A percentile compares a stretch with the other conserved stretches of the same genome.
These are phyloP conservation scores for Tetropium fuscum DNA, from an alignment of 2,888 invertebrate species.

Conservation along the genomic window DNA sequence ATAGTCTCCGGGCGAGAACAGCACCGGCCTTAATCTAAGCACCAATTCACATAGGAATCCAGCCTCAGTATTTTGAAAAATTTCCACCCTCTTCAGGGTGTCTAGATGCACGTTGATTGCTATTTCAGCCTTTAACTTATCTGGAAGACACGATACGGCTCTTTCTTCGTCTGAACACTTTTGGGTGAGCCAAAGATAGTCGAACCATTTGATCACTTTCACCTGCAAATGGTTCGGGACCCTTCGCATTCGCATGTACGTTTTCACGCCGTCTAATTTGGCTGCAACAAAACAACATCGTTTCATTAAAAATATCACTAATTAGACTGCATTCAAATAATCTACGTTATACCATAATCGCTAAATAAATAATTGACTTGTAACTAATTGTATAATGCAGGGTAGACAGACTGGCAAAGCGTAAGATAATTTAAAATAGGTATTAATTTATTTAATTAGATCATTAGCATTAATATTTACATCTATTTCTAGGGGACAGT, in stretches of 20 bases:
- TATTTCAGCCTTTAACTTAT: constrained; percentile 98
- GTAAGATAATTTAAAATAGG: no score
- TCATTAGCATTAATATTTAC: no score
- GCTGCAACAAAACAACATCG: constrained; percentile 75
- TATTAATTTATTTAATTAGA: no score
- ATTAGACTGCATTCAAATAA: no score
- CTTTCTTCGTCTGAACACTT: constrained; percentile 98
- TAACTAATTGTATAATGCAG: background rate
- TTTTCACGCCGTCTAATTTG: constrained; percentile 97
- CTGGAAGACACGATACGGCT: constrained; percentile 94
- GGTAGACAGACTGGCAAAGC: background rate
- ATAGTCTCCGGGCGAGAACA: constrained; percentile 98
- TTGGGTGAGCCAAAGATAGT: constrained; percentile 98
- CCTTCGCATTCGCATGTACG: constrained; percentile 97
- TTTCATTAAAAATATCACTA: background rate
- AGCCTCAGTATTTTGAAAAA: constrained; percentile 99
- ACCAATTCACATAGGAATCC: constrained; percentile 98
- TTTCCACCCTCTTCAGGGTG: constrained; percentile 97
- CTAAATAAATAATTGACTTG: background rate
- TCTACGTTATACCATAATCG: constrained; percentile 14
- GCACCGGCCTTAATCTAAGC: constrained; percentile 91
- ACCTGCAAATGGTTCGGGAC: constrained; percentile 96
- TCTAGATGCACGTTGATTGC: constrained; percentile 99
- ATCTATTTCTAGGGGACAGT: no score
- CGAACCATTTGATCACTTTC: constrained; percentile 99